Evolutionary conservation across 2,888 invertebrate genomes (phyloP), one percentile per base, ranked within the genome.

Genomic region (Diplazon laetatorius): DNA sequence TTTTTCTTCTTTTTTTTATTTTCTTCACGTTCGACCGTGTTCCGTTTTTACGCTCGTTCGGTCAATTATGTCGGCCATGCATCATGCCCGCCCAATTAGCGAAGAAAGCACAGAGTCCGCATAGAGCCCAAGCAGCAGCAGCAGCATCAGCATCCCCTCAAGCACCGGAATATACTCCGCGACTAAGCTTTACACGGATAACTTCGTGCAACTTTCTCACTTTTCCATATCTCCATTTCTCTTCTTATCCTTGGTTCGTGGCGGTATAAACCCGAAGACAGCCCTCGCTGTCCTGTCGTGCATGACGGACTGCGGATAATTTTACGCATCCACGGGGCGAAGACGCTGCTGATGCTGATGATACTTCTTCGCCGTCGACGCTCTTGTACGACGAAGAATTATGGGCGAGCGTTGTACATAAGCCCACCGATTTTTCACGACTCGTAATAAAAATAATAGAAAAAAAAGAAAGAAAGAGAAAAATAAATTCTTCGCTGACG

Each of bases 51-150:
- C 82, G 83, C 82, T 90, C 90, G 87, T 90, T 90, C 86, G 82
- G 82, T 84, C 90, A 90, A 90, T 90, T 90, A 90, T 83, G 82
- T 84, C 82, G 81, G 83, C 87, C 86, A 89, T 91, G 87, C 85
- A 85, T 91, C 90, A 91, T 89, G 85, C 88, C 85, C 88, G 89
- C 89, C n/a, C 90, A 91, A 91, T 91, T 91, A 90, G 89, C 83
- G 75, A 71, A 86, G 86, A 87, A 86, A 87, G 83, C 85, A 73
- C 62, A 55, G 68, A 60, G 65, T 52, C 72, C n/a, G n/a, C n/a
- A n/a, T n/a, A n/a, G n/a, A n/a, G n/a, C n/a, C n/a, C n/a, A n/a
- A n/a, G n/a, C n/a, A n/a, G n/a, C n/a, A n/a, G n/a, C n/a, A n/a
- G n/a, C n/a, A n/a, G n/a, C n/a, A n/a, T n/a, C n/a, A n/a, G n/a